Evolutionary conservation across 2,888 invertebrate species (phyloP).

Genomic region (Drosophila yooni): DNA sequence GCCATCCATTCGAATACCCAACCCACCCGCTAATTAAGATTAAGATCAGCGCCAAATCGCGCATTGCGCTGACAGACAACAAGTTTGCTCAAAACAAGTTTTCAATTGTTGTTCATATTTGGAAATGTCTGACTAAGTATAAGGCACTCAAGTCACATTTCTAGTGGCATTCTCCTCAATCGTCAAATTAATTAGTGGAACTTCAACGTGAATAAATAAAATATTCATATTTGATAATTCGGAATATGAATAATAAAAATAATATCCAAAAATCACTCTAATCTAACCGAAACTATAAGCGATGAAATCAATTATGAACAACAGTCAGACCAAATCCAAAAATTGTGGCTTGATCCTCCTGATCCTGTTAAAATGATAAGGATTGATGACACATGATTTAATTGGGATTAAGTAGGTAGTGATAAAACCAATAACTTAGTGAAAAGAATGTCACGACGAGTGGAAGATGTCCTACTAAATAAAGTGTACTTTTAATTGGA

Average conservation of each 20-base stretch:
- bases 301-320: background rate
- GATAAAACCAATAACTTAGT: background rate
- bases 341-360: background rate
- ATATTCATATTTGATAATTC: background rate
- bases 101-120: constrained; percentile 46
- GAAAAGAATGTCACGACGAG: too few species aligned
- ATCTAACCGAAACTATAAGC: background rate
- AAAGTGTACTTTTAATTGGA: background rate
- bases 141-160: background rate
- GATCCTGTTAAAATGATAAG: background rate
- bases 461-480: background rate
- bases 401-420: background rate
- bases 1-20: constrained; percentile 8
- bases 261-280: background rate
- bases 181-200: background rate
- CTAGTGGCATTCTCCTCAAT: background rate
- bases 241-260: background rate
- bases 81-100: constrained; percentile 42
- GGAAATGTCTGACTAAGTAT: background rate
- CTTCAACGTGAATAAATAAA: background rate
- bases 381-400: background rate
- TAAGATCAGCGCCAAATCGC: background rate
- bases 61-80: constrained; percentile 1
- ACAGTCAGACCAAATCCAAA: background rate
- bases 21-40: constrained; percentile 27